A percentile compares a stretch with the other conserved stretches of the same genome.
phyloP scores from a whole-genome alignment of 2,113 vertebrate species.

The Scomber japonicus region DNA sequence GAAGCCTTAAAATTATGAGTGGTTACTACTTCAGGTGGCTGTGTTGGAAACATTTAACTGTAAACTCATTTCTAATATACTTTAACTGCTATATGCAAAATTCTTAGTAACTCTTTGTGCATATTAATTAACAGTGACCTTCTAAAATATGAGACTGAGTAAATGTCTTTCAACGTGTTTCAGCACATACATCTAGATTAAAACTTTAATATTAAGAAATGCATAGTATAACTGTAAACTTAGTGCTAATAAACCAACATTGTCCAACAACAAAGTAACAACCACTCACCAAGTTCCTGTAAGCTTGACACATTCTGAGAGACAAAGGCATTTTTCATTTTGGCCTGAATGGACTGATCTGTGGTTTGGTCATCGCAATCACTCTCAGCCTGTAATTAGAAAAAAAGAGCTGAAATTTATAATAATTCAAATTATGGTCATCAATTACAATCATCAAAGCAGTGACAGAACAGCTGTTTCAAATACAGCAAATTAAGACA shows the following conservation, averaged over 20 bases:
- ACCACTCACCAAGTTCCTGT: conserved; percentile 94
- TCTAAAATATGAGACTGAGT: not conserved
- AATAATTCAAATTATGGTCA: not conserved
- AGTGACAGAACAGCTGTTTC: not conserved
- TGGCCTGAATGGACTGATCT: conserved; percentile 92
- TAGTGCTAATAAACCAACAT: not conserved
- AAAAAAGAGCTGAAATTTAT: not conserved
- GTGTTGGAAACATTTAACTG: too few species aligned
- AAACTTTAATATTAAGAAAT: not conserved
- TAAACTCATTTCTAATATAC: too few species aligned
- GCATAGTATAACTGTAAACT: not conserved
- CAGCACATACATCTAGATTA: too few species aligned
- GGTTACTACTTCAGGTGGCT: too few species aligned
- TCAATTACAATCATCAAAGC: not conserved
- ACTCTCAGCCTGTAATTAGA: conserved; percentile 87
- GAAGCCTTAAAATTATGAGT: not conserved
- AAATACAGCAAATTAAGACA: not conserved
- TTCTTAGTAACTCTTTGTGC: not conserved
- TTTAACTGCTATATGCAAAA: not conserved
- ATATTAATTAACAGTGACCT: not conserved
- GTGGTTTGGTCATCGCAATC: conserved; percentile 92
- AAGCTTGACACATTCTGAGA: conserved; percentile 98
- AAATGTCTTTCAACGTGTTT: too few species aligned
- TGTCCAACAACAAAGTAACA: not conserved
- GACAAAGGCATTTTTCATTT: conserved; percentile 97